A percentile compares a stretch with the other conserved stretches of the same genome.
Conservation (phyloP, 2,113 vertebrate genomes). For the Lepisosteus osseus region DNA sequence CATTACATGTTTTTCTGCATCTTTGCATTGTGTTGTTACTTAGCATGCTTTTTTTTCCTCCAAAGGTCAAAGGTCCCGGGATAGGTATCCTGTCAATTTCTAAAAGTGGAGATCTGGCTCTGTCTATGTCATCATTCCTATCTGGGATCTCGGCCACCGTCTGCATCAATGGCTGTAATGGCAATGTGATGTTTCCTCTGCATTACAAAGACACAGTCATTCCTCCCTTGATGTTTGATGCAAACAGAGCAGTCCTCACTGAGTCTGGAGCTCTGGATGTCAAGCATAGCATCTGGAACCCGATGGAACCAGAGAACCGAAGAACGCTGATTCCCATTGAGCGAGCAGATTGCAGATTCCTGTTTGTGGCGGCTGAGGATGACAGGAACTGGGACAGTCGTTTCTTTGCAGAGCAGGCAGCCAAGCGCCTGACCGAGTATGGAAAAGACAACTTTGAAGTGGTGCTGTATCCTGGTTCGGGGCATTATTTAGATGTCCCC, state of each 20-base stretch:
- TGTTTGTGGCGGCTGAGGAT: slow-evolving; percentile 78
- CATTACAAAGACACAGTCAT: slow-evolving; percentile 64
- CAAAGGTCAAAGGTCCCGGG: slow-evolving; percentile 64
- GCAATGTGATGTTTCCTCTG: slow-evolving; percentile 51
- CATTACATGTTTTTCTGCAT: no score
- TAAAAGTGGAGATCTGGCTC: slow-evolving; percentile 74
- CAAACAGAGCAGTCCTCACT: slow-evolving; percentile 30
- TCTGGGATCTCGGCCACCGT: slow-evolving; percentile 73
- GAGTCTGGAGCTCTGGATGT: slow-evolving; percentile 64
- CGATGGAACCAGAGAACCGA: slow-evolving; percentile 46
- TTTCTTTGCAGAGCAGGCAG: slow-evolving; percentile 63
- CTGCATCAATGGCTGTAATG: slow-evolving; percentile 73
- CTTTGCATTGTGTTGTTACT: no score
- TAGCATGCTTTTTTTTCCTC: slow-evolving; percentile 7
- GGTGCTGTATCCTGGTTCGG: slow-evolving; percentile 74
- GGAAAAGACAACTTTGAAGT: slow-evolving; percentile 72
- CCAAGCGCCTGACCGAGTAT: slow-evolving; percentile 59
- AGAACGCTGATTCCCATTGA: slow-evolving; percentile 77
- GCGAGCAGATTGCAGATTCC: slow-evolving; percentile 70
- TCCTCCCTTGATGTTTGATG: slow-evolving; percentile 44
- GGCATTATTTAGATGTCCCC: slow-evolving; percentile 84
- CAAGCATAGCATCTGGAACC: slow-evolving; percentile 54
- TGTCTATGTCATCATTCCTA: slow-evolving; percentile 80
- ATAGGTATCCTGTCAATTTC: slow-evolving; percentile 82
- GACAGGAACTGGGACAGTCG: slow-evolving; percentile 85